phyloP scores from a whole-genome alignment of 2,797 vertebrate genomes.

The Echiichthys vipera region DNA sequence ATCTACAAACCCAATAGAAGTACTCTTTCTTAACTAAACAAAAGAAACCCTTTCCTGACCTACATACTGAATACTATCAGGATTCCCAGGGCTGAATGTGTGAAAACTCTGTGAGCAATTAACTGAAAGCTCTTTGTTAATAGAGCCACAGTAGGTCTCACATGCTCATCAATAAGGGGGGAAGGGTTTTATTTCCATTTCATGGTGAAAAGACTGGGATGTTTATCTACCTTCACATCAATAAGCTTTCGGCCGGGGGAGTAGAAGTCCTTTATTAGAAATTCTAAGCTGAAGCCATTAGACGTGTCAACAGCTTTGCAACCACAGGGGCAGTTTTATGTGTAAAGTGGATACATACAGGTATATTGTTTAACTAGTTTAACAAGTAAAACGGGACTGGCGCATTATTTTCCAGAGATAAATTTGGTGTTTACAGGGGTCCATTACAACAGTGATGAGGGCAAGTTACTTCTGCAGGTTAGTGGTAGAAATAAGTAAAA shows the following conservation, averaged over 20 bases:
- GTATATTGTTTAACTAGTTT: constrained; percentile 14
- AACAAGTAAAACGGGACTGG: constrained; percentile 4
- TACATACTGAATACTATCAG: constrained; percentile 73
- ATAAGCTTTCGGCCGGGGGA: constrained; percentile 60
- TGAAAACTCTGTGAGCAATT: constrained; percentile 81
- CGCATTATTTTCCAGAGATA: background rate
- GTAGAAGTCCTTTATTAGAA: constrained; percentile 61
- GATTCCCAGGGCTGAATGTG: constrained; percentile 73
- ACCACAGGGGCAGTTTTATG: constrained; percentile 30
- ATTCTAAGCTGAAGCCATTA: constrained; percentile 58
- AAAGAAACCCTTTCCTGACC: constrained; percentile 69
- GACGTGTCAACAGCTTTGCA: constrained; percentile 55
- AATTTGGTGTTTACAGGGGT: background rate
- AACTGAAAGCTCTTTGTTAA: constrained; percentile 83
- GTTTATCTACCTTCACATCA: constrained; percentile 80
- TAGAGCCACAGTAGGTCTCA: constrained; percentile 81
- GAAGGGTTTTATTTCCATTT: constrained; percentile 80
- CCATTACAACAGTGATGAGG: background rate
- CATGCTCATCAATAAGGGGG: constrained; percentile 83
- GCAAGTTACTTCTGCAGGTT: background rate
- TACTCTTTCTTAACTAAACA: constrained; percentile 49
- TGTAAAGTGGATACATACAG: constrained; percentile 18
- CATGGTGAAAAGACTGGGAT: constrained; percentile 78
- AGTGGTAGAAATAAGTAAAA: background rate
- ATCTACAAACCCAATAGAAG: constrained; percentile 27